Conservation (phyloP, 2,888 invertebrate species). For the Conistra vaccinii region DNA sequence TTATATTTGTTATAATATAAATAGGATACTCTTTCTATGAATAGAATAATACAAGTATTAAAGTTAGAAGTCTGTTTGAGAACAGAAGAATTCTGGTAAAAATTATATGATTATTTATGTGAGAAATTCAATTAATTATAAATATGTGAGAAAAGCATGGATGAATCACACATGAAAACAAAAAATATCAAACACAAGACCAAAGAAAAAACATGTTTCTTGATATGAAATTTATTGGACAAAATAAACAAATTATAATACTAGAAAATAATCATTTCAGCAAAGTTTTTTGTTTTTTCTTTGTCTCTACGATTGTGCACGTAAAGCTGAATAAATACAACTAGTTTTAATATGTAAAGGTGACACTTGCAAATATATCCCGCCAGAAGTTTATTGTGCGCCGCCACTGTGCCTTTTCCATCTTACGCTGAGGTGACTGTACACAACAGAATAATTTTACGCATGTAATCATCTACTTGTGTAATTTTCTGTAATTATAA, state of each 20-base stretch:
- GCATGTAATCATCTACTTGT: neutral
- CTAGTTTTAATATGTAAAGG: conserved; percentile 76
- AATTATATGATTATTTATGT: neutral
- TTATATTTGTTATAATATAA: no score
- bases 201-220: conserved; percentile 84
- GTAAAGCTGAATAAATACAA: conserved; percentile 53
- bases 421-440: conserved; percentile 89
- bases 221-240: neutral
- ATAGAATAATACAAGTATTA: neutral
- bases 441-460: conserved; percentile 70
- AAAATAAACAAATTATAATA: neutral
- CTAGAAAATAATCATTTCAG: neutral
- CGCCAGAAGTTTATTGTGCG: conserved; percentile 91
- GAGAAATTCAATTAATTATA: no score
- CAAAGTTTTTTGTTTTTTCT: conserved; percentile 79
- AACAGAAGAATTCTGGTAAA: neutral
- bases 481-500: neutral
- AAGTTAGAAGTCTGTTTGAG: neutral
- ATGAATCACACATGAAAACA: neutral
- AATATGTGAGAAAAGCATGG: neutral
- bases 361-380: conserved; percentile 90
- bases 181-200: conserved; percentile 76
- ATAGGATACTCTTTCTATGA: neutral
- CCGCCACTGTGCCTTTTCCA: conserved; percentile 89
- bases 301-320: conserved; percentile 70